phyloP scores from a whole-genome alignment of 2,888 invertebrate species.

The Mythimna lalbum region DNA sequence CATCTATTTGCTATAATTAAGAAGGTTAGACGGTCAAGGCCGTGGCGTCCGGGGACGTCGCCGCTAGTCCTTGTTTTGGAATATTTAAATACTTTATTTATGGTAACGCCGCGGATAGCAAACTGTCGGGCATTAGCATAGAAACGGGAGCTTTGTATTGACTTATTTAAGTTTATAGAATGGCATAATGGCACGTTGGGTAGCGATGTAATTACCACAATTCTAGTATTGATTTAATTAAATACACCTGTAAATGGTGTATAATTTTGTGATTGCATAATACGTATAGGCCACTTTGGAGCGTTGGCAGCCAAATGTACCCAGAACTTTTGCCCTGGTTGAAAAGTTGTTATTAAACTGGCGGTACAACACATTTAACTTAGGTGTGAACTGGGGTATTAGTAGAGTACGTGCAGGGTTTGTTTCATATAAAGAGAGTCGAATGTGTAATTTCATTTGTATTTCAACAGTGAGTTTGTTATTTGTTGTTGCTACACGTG shows the following conservation, averaged over 20 bases:
- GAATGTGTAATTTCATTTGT: constrained; percentile 45
- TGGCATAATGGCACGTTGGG: constrained; percentile 22
- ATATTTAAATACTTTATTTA: constrained; percentile 65
- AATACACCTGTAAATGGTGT: constrained; percentile 26
- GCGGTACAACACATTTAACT: constrained; percentile 47
- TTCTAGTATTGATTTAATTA: constrained; percentile 38
- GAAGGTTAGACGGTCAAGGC: constrained; percentile 64
- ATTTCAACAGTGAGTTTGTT: constrained; percentile 23
- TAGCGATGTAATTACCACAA: constrained; percentile 19
- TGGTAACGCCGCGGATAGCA: constrained; percentile 46
- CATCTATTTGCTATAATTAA: constrained; percentile 73
- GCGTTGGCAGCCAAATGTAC: constrained; percentile 20
- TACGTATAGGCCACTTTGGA: constrained; percentile 7
- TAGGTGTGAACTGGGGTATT: constrained; percentile 47
- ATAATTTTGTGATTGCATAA: constrained; percentile 32
- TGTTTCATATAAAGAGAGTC: constrained; percentile 27
- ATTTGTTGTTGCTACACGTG: constrained; percentile 31
- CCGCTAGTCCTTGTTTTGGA: constrained; percentile 60
- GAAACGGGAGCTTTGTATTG: constrained; percentile 52
- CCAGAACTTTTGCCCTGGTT: constrained; percentile 29
- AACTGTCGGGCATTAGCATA: constrained; percentile 58
- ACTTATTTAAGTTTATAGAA: constrained; percentile 52
- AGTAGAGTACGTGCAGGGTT: constrained; percentile 25
- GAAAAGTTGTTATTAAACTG: constrained; percentile 51
- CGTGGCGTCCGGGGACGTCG: constrained; percentile 66